Evolutionary conservation across 2,113 vertebrate genomes (phyloP).

Genomic region (Thamnaconus septentrionalis): DNA sequence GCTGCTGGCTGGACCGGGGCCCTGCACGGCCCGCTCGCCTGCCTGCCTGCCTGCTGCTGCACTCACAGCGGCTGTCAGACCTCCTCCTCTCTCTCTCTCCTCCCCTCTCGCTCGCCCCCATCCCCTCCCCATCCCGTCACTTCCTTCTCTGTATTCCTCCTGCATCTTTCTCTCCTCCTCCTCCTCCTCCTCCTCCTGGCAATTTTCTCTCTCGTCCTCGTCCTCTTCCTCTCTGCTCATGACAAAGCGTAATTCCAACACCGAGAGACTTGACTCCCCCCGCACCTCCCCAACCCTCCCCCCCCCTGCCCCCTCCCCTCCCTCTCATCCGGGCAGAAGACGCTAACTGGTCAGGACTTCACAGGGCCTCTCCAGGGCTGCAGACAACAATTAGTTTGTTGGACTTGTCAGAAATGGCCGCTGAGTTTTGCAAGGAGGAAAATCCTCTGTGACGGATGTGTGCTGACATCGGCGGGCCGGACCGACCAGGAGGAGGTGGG

Average conservation of each 20-base stretch:
- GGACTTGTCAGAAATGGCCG: slow-evolving; percentile 90
- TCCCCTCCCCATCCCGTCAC: no score
- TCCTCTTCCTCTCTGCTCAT: slow-evolving; percentile 79
- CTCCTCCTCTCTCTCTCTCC: no score
- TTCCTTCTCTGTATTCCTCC: no score
- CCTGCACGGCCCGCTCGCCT: no score
- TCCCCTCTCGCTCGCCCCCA: no score
- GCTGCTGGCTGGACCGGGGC: slow-evolving; percentile 87
- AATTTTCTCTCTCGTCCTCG: no score
- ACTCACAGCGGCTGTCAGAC: no score
- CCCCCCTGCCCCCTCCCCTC: slow-evolving; percentile 9
- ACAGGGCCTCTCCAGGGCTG: slow-evolving; percentile 81
- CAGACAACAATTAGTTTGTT: slow-evolving; percentile 97
- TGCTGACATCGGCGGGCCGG: slow-evolving; percentile 78
- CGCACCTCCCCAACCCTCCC: no score
- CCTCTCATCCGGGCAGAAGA: slow-evolving; percentile 85
- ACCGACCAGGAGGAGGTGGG: slow-evolving; percentile 69
- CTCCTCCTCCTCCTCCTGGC: slow-evolving; percentile 60
- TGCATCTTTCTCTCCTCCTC: no score
- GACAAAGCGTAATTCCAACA: slow-evolving; percentile 81
- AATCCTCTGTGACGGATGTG: slow-evolving; percentile 93
- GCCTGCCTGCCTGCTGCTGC: no score
- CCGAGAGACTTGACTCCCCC: slow-evolving; percentile 71
- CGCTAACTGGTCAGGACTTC: slow-evolving; percentile 95
- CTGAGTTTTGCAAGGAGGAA: slow-evolving; percentile 82